A percentile compares a stretch with the other conserved stretches of the same genome.
phyloP scores from a whole-genome alignment of 1,140 invertebrate species.

The Propsilocerus akamusi region DNA sequence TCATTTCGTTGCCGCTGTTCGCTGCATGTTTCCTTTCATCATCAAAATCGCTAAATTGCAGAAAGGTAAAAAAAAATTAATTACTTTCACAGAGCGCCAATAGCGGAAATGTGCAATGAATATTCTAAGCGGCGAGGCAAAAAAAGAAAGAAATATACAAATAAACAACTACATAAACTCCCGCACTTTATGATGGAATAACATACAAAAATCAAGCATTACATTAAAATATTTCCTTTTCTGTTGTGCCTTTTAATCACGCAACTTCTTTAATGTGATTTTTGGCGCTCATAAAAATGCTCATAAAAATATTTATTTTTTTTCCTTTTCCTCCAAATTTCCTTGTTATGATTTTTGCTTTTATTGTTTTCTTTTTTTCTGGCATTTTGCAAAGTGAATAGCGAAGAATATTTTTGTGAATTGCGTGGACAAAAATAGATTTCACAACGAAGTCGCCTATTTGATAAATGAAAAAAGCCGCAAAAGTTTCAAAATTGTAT shows the following conservation, averaged over 20 bases:
- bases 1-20: too few species aligned
- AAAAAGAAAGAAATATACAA: too few species aligned
- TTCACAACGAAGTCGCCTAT: background rate
- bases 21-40: too few species aligned
- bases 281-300: constrained; percentile 1
- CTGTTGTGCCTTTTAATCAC: background rate
- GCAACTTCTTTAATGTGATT: constrained; percentile 1
- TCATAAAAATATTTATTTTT: background rate
- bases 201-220: constrained; percentile 1
- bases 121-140: background rate
- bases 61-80: background rate
- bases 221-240: constrained; percentile 1
- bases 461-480: background rate
- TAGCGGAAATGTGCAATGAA: constrained; percentile 3
- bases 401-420: background rate
- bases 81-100: background rate
- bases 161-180: constrained; percentile 4
- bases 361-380: background rate
- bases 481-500: background rate
- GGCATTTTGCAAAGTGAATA: background rate
- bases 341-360: background rate
- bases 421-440: background rate
- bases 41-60: background rate
- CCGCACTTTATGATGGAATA: constrained; percentile 3
- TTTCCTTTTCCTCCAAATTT: background rate